Evolutionary conservation across 2,888 invertebrate species (phyloP).

Genomic region (Gastrophysa polygoni): DNA sequence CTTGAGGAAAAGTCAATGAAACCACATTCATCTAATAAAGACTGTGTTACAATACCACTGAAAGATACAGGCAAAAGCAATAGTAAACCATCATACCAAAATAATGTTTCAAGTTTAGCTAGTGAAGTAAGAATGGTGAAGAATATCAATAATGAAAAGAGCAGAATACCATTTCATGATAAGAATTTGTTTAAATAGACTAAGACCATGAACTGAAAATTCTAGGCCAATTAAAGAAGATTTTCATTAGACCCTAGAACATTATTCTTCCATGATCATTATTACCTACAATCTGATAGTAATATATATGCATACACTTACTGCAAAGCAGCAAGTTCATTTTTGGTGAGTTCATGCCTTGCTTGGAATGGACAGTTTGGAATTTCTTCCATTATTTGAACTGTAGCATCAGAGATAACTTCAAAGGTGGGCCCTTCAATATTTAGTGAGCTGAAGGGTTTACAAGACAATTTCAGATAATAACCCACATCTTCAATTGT

Average conservation of each 20-base stretch:
- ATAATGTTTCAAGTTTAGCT: neutral
- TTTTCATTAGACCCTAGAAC: too few relatives aligned
- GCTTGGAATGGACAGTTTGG: conserved; percentile 76
- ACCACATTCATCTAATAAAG: neutral
- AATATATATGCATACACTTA: conserved; percentile 50
- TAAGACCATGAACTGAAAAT: too few relatives aligned
- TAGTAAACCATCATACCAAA: neutral
- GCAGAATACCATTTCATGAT: neutral
- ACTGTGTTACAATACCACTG: neutral
- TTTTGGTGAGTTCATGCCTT: conserved; percentile 73
- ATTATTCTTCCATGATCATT: neutral
- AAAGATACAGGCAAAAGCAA: neutral
- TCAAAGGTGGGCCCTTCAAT: conserved; percentile 67
- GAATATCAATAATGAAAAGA: neutral
- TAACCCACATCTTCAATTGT: conserved; percentile 67
- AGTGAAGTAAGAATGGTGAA: neutral
- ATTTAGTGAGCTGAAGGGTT: conserved; percentile 60
- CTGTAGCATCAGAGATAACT: conserved; percentile 63
- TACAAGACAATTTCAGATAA: conserved; percentile 67
- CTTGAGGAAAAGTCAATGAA: neutral
- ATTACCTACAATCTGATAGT: neutral
- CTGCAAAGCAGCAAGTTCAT: conserved; percentile 64
- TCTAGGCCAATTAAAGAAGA: too few relatives aligned
- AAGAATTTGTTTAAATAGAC: neutral
- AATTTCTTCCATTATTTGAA: conserved; percentile 61